Base-by-base conservation (phyloP, 2,888 invertebrate species). In the Heliconius charithonia region DNA sequence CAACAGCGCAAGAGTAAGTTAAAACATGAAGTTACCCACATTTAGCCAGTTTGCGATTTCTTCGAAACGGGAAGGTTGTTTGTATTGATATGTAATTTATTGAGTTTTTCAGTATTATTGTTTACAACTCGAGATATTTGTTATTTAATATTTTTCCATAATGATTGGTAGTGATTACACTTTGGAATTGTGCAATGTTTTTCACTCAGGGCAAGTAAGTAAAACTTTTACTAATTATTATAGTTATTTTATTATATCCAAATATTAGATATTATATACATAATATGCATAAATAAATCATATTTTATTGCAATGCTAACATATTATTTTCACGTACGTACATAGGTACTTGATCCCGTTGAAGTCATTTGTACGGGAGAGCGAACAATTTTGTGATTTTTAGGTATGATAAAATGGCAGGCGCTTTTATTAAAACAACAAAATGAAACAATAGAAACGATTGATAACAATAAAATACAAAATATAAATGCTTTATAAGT, bases 91-190 rank as follows among this genome's bases (percentile, higher is more conserved):
- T 82, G 82, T 75, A 65, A 79, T 70, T 79, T 19, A 69, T 82
- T 84, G 84, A 87, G 62, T 83, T 83, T 82, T 79, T 82, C 77
- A 85, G 85, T 86, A 67, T 80, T 80, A 70, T 76, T 81, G 45
- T 83, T 81, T 74, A 81, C 82, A 80, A 83, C 83, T 84, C 83
- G 79, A 82, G 74, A 79, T 75, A 81, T 82, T 83, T 78, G 76
- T 73, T 76, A 75, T 76, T 56, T 74, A 29, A 77, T 67, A 72
- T 25, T 13, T 72, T 79, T 78, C 63, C 51, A 96, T 93, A 86
- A 97, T 97, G 97, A 97, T 97, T 83, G 96, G 97, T 76, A 97
- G 97, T 88, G 98, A 98, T 87, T 98, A 98, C 91, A 97, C 97
- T 74, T 95, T 98, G 88, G 98, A 98, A 89, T 95, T 98, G 84